These are phyloP conservation scores for Sturnira hondurensis DNA, from an alignment of 2,113 vertebrate genomes.

Conservation along the genomic window DNA sequence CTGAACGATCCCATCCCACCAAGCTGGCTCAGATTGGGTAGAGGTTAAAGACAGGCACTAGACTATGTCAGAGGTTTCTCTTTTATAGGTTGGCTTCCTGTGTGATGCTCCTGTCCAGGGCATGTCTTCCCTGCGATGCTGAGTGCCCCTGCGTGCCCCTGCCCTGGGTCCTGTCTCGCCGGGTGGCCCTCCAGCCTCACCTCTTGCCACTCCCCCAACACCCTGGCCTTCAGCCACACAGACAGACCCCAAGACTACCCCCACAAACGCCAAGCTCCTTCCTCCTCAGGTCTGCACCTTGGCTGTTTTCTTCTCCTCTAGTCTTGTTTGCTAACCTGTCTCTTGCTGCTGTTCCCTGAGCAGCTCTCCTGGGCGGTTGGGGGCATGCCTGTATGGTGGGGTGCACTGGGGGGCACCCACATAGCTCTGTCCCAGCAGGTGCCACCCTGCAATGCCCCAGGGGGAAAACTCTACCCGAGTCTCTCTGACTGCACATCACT, in stretches of 20 bases:
- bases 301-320: neutral
- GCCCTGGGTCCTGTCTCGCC: neutral
- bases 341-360: neutral
- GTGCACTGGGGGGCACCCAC: neutral
- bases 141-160: neutral
- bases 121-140: neutral
- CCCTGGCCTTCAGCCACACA: neutral
- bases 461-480: neutral
- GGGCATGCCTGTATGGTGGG: no score
- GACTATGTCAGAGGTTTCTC: neutral
- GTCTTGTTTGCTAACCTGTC: neutral
- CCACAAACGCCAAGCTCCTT: neutral
- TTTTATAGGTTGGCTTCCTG: neutral
- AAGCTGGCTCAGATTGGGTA: neutral
- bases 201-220: no score
- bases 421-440: neutral
- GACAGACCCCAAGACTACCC: neutral
- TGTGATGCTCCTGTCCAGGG: neutral
- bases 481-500: neutral
- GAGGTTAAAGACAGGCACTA: neutral
- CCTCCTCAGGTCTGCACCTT: neutral
- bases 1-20: rapidly evolving
- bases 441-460: neutral
- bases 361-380: no score
- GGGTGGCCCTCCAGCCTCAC: neutral